A percentile compares a stretch with the other conserved stretches of the same genome.
Conservation (phyloP, 2,797 vertebrate species). For the Schizopygopsis malacanthus region DNA sequence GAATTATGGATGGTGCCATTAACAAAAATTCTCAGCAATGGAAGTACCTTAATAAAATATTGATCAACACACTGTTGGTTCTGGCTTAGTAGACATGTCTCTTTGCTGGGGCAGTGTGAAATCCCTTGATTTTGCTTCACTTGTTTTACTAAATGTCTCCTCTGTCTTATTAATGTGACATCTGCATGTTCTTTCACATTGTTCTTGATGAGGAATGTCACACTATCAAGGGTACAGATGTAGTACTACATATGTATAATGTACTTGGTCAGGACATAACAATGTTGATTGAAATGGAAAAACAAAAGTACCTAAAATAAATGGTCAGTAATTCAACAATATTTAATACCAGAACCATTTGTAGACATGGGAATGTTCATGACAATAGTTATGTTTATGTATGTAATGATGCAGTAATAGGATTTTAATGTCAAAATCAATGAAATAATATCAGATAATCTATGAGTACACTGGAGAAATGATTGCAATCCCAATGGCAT, state of each 20-base stretch:
- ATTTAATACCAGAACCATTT: background rate
- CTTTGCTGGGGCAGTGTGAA: background rate
- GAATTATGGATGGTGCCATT: constrained; percentile 65
- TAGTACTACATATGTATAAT: background rate
- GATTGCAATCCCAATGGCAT: too few species aligned
- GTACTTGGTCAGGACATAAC: background rate
- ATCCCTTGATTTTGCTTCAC: background rate
- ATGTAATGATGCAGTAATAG: too few species aligned
- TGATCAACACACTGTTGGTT: background rate
- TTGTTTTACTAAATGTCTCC: background rate
- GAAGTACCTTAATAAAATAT: constrained; percentile 31
- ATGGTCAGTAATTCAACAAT: background rate
- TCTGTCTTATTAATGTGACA: background rate
- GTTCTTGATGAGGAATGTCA: background rate
- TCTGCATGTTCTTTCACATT: background rate
- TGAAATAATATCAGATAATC: background rate
- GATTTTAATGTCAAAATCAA: background rate
- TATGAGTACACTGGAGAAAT: background rate
- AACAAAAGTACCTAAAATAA: background rate
- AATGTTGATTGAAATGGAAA: background rate
- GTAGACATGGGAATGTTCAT: background rate
- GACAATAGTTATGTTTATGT: background rate
- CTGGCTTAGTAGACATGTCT: background rate
- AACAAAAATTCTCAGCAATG: constrained; percentile 25
- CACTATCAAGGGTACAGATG: background rate